phyloP scores from a whole-genome alignment of 2,113 vertebrate species.

The Scartelaos histophorus region DNA sequence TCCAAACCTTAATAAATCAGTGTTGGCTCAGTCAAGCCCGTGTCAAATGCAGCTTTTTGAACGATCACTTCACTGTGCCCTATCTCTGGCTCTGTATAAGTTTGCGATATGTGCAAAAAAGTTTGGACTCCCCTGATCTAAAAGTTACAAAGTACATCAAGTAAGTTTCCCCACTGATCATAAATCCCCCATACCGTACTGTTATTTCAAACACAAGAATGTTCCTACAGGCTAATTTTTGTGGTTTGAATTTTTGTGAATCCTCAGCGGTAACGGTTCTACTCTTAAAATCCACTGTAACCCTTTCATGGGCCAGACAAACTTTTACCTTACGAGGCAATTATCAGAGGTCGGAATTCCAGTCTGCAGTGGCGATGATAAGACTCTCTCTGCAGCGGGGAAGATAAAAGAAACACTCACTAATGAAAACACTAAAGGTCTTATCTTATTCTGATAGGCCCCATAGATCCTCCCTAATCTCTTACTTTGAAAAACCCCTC shows the following conservation, averaged over 20 bases:
- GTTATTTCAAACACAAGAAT: slow-evolving; percentile 6
- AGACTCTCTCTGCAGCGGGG: slow-evolving; percentile 56
- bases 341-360: slow-evolving; percentile 74
- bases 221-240: slow-evolving; percentile 1
- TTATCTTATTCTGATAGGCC: slow-evolving; percentile 73
- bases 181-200: not conserved
- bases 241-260: slow-evolving; percentile 12
- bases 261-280: slow-evolving; percentile 23
- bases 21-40: too few species aligned
- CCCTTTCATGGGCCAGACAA: slow-evolving; percentile 43
- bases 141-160: not conserved
- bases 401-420: slow-evolving; percentile 75
- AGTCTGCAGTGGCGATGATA: slow-evolving; percentile 68
- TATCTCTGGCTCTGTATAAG: too few species aligned
- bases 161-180: not conserved
- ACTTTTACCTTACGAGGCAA: slow-evolving; percentile 50
- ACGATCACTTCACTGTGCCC: too few species aligned
- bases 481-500: slow-evolving; percentile 66
- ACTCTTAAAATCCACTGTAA: slow-evolving; percentile 39
- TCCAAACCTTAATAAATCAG: too few species aligned
- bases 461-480: slow-evolving; percentile 69
- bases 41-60: too few species aligned
- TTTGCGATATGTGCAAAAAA: too few species aligned
- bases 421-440: slow-evolving; percentile 63
- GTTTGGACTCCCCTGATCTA: too few species aligned